Base-by-base conservation (phyloP, 2,888 invertebrate genomes). In the Gryllus longicercus region DNA sequence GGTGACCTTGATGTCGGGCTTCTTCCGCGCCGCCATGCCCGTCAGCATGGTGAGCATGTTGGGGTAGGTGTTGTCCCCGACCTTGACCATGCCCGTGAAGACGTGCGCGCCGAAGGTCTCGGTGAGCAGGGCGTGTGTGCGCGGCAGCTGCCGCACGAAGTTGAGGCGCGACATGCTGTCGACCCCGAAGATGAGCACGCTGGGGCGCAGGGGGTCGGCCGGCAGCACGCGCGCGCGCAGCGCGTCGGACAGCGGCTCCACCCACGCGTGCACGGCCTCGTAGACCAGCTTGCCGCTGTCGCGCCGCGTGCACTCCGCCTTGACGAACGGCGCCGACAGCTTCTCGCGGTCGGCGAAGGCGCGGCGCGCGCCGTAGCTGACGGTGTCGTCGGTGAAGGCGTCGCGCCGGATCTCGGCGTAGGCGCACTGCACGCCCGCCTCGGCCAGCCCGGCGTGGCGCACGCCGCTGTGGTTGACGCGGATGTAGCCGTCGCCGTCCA, bases 31-130 rank as follows among this genome's bases (percentile, higher is more conserved):
- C 80, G 81, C 80, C 21, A 82, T 79, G 5, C 88, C 89, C 2
- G 87, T 85, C 2, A 88, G 84, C 83, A 89, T 84, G 0, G 89
- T 87, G 11, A 88, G 84, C 63, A 89, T 85, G 83, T 90, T 90
- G 0, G 89, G 88, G 83, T 87, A 89, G 0, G 89, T 89, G 82
- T 89, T 90, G 83, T 89, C 89, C 2, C 88, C 90, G n/a, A 89
- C 88, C 84, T 89, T 90, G 82, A 86, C 89, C 79, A 85, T 83
- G 0, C 87, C 87, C 8, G 84, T 81, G 81, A 87, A 82, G 75
- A 86, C 86, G 21, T 85, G 83, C 2, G 86, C 87, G 0, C 83
- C 83, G 25, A 87, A 82, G n/a, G 84, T 82, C 11, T 85, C 81
- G 10, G 84, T 83, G 14, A 87, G 83, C 79, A 85, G 85, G 12